phyloP scores from a whole-genome alignment of 2,888 invertebrate genomes.

The Scaptomyza tumidula region DNA sequence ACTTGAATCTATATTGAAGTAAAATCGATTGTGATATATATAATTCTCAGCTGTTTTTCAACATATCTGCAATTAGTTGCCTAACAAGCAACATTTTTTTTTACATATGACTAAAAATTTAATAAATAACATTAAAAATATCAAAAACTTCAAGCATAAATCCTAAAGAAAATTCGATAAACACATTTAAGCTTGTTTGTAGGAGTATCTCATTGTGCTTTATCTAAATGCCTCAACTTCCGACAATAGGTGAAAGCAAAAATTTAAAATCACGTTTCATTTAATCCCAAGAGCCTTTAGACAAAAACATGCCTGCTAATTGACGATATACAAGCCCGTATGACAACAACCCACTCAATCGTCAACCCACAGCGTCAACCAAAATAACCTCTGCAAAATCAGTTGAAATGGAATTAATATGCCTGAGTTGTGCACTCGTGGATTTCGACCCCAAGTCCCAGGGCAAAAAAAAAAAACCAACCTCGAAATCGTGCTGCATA shows the following conservation, averaged over 20 bases:
- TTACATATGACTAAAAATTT: too few species aligned
- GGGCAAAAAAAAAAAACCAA: constrained; percentile 9
- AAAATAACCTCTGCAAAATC: constrained; percentile 53
- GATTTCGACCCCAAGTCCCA: constrained; percentile 6
- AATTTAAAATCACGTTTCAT: neutral
- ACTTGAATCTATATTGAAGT: too few species aligned
- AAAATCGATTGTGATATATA: too few species aligned
- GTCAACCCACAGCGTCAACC: neutral
- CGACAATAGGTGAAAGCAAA: neutral
- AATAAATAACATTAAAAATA: too few species aligned
- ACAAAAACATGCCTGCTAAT: constrained; percentile 36
- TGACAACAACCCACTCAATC: constrained; percentile 12
- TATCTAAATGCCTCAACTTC: neutral
- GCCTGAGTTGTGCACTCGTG: constrained; percentile 46
- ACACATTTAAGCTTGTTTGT: too few species aligned
- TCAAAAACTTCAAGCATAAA: neutral
- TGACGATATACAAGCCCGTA: constrained; percentile 19
- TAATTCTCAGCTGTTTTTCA: too few species aligned
- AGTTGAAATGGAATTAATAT: constrained; percentile 67
- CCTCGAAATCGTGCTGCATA: constrained; percentile 46
- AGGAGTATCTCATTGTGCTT: too few species aligned
- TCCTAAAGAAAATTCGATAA: neutral
- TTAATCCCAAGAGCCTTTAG: neutral
- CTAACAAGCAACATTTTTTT: too few species aligned
- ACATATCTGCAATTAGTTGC: too few species aligned